phyloP scores from a whole-genome alignment of 2,888 invertebrate genomes.

The Eristalis tenax region DNA sequence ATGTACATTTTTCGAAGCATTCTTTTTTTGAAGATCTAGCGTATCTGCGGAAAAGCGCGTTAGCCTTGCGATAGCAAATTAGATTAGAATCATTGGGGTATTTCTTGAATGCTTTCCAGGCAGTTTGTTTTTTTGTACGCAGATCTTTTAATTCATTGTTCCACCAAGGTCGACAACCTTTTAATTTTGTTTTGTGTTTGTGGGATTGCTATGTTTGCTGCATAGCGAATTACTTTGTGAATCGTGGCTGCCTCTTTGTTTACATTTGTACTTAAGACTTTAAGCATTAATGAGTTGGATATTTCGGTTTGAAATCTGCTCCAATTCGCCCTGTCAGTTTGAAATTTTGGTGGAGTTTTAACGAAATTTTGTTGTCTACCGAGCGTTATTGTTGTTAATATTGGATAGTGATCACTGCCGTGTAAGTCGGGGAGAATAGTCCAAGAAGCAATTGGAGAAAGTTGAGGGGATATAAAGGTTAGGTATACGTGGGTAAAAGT shows the following conservation, averaged over 20 bases:
- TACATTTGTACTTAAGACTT: neutral
- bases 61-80: neutral
- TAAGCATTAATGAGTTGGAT: too few species aligned
- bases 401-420: too few species aligned
- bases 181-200: neutral
- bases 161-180: constrained; percentile 1
- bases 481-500: too few species aligned
- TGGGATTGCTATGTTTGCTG: neutral
- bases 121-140: constrained; percentile 1
- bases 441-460: too few species aligned
- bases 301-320: too few species aligned
- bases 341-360: too few species aligned
- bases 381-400: too few species aligned
- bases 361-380: too few species aligned
- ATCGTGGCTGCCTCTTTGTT: neutral
- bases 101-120: constrained; percentile 1
- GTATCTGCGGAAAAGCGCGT: neutral
- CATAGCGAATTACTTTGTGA: neutral
- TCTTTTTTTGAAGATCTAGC: neutral
- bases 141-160: constrained; percentile 14
- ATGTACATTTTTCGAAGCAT: neutral
- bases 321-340: too few species aligned
- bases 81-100: constrained; percentile 14
- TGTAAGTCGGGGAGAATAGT: too few species aligned
- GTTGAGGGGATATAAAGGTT: too few species aligned